phyloP scores from a whole-genome alignment of 1,140 invertebrate genomes.

The Mamestra configurata region DNA sequence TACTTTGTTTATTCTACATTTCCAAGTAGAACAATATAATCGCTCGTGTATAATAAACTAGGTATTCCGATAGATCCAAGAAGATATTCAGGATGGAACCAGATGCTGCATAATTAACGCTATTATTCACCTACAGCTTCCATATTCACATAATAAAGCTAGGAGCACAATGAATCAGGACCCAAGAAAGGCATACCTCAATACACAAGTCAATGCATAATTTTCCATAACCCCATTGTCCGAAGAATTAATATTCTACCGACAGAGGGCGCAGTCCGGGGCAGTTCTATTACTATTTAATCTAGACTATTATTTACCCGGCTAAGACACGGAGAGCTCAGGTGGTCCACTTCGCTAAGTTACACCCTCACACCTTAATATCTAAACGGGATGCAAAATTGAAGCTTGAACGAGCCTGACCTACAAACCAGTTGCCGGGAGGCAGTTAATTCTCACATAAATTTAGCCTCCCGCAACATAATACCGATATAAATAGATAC shows the following conservation, averaged over 20 bases:
- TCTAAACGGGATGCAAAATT: constrained; percentile 40
- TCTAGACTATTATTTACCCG: constrained; percentile 41
- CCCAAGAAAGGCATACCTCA: constrained; percentile 17
- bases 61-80: no score
- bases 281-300: constrained; percentile 41
- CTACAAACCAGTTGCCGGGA: constrained; percentile 38
- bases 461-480: constrained; percentile 25
- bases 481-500: constrained; percentile 12
- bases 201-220: constrained; percentile 20
- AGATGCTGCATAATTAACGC: not conserved
- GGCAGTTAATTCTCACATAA: constrained; percentile 49
- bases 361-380: constrained; percentile 41
- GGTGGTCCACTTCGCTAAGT: constrained; percentile 30
- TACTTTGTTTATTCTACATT: no score
- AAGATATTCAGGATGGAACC: not conserved
- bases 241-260: constrained; percentile 13
- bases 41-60: no score
- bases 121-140: not conserved
- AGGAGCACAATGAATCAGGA: not conserved
- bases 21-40: no score
- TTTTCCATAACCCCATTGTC: constrained; percentile 22
- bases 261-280: not conserved
- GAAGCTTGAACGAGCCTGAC: constrained; percentile 34
- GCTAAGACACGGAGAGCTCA: constrained; percentile 11
- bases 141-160: not conserved